These are phyloP conservation scores for Carcharodon carcharias DNA, from an alignment of 2,797 vertebrate genomes.

Conservation along the genomic window DNA sequence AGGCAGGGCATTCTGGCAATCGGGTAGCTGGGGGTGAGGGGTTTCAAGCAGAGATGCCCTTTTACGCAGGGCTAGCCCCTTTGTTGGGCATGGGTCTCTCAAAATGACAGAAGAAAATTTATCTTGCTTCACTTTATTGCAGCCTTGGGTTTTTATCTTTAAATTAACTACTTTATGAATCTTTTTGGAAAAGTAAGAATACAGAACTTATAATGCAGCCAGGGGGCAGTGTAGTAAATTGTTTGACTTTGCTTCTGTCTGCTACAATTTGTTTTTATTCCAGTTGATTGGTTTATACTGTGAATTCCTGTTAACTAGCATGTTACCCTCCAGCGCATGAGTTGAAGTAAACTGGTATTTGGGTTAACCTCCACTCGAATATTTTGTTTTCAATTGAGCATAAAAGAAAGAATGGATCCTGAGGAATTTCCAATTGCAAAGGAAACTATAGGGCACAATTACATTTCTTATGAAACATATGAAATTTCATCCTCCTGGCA, in stretches of 20 bases:
- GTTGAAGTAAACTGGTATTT: not conserved
- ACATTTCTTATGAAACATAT: not conserved
- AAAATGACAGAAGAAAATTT: not conserved
- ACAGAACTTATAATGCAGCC: not conserved
- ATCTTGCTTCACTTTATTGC: not conserved
- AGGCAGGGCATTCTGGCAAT: no score
- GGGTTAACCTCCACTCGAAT: not conserved
- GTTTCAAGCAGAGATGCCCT: not conserved
- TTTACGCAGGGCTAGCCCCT: not conserved
- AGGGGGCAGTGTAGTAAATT: constrained; percentile 10
- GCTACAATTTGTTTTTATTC: not conserved
- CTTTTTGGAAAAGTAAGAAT: not conserved
- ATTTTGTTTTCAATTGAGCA: not conserved
- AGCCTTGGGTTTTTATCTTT: not conserved
- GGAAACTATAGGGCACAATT: not conserved
- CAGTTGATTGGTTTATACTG: not conserved
- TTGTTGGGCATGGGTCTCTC: not conserved
- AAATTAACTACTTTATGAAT: not conserved
- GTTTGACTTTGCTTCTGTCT: not conserved
- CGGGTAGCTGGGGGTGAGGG: no score
- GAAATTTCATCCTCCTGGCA: not conserved
- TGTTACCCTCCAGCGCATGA: no score
- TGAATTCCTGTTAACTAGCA: not conserved
- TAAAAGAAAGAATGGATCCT: not conserved
- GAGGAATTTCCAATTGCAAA: not conserved